Evolutionary conservation across 1,140 invertebrate species (phyloP).

Genomic region (Triops longicaudatus): DNA sequence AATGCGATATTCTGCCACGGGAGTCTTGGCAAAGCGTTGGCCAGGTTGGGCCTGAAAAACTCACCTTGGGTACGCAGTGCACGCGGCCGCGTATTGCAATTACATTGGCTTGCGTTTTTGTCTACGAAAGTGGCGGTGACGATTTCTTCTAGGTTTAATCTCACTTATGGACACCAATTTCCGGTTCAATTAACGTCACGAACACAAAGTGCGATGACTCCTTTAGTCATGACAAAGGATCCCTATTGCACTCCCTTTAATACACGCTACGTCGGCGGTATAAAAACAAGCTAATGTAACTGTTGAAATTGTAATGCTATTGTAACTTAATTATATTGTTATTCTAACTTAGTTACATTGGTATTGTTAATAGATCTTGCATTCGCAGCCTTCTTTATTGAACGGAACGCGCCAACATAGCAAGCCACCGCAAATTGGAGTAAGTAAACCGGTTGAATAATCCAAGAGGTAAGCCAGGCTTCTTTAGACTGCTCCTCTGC

Average conservation of each 20-base stretch:
- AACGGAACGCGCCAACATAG: background rate
- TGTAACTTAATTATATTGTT: no score
- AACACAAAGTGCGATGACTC: no score
- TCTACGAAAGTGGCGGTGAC: no score
- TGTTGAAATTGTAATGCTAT: no score
- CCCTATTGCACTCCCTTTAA: no score
- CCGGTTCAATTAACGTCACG: no score
- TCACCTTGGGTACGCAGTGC: background rate
- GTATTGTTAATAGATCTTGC: background rate
- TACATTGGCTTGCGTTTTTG: background rate
- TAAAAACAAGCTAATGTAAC: no score
- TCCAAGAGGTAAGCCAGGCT: background rate
- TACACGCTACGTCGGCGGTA: no score
- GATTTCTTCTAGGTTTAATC: no score
- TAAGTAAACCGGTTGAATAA: conserved; percentile 4
- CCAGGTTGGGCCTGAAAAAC: background rate
- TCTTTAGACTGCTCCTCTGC: background rate
- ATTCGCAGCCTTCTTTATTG: background rate
- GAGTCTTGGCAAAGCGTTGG: background rate
- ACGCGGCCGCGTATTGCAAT: background rate
- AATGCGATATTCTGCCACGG: background rate
- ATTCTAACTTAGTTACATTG: no score
- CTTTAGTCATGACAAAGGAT: no score
- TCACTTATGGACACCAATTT: no score
- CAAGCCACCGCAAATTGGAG: background rate